Conservation (phyloP, 37 sponge, comb jelly and placozoan genomes). For the Diacarnus erythraeanus region DNA sequence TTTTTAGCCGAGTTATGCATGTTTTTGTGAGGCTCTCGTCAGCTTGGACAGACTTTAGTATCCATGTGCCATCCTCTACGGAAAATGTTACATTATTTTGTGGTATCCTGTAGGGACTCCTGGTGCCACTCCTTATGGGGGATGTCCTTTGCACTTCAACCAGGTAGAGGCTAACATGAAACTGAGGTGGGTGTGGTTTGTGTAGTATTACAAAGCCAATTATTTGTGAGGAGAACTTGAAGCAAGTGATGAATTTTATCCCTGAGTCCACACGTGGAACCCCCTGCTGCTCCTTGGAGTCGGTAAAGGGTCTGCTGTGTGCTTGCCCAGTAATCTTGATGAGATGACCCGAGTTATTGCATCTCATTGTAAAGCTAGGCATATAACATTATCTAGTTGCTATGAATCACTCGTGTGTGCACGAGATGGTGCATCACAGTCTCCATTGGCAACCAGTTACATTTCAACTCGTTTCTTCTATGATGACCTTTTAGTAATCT, state of each 20-base stretch:
- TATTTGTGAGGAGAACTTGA: background rate
- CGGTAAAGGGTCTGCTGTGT: background rate
- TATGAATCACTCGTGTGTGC: background rate
- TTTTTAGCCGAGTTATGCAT: too few species aligned
- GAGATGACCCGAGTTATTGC: constrained; percentile 2
- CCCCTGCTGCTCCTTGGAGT: background rate
- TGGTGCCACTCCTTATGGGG: constrained; percentile 72
- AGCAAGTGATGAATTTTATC: constrained; percentile 9
- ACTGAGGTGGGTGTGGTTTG: constrained; percentile 51
- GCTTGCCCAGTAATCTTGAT: constrained; percentile 48
- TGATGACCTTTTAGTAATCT: constrained; percentile 63
- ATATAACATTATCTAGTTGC: constrained; percentile 11
- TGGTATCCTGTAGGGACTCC: constrained; percentile 57
- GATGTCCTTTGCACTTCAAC: constrained; percentile 69
- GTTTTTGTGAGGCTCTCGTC: too few species aligned
- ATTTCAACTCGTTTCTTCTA: background rate
- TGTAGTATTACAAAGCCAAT: background rate
- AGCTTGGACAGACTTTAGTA: too few species aligned
- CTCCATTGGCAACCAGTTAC: background rate
- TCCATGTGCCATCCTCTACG: too few species aligned
- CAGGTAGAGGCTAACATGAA: constrained; percentile 87
- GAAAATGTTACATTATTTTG: too few species aligned
- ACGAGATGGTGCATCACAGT: background rate
- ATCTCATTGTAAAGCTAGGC: constrained; percentile 48
- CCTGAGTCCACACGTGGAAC: background rate